phyloP scores from a whole-genome alignment of 1,140 invertebrate species.

The Piezodorus guildinii region DNA sequence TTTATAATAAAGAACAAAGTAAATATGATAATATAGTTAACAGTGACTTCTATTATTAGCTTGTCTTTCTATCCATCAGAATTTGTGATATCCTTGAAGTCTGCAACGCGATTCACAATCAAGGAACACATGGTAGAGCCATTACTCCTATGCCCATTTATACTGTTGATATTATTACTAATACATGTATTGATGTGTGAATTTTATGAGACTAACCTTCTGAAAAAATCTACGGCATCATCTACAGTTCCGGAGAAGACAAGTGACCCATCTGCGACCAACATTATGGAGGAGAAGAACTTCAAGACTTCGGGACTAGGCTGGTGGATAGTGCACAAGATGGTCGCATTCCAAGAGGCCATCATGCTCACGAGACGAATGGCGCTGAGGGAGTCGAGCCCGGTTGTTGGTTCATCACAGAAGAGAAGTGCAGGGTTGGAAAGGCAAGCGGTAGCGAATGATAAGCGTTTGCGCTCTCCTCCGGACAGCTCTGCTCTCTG shows the following conservation, averaged over 20 bases:
- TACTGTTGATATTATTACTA: too few relatives aligned
- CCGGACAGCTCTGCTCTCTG: constrained; percentile 61
- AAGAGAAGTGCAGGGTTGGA: constrained; percentile 87
- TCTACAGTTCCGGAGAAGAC: constrained; percentile 71
- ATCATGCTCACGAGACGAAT: constrained; percentile 70
- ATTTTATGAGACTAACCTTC: background rate
- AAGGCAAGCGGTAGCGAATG: constrained; percentile 85
- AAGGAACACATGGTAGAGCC: too few relatives aligned
- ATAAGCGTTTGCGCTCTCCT: constrained; percentile 83
- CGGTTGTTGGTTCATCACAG: constrained; percentile 92
- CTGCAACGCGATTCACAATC: too few relatives aligned
- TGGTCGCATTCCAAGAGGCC: constrained; percentile 61
- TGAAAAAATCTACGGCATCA: constrained; percentile 67
- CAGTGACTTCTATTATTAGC: too few relatives aligned
- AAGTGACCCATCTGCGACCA: constrained; percentile 79
- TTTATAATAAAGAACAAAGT: too few relatives aligned
- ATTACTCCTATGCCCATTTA: too few relatives aligned
- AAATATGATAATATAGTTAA: too few relatives aligned
- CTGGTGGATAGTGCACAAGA: constrained; percentile 93
- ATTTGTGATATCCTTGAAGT: too few relatives aligned
- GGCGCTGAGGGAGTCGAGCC: constrained; percentile 86
- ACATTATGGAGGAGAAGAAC: constrained; percentile 73
- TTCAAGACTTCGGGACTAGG: constrained; percentile 86
- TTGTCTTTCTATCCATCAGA: too few relatives aligned
- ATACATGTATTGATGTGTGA: too few relatives aligned